Evolutionary conservation across 2,888 invertebrate genomes (phyloP).

Genomic region (Cenopis cana): DNA sequence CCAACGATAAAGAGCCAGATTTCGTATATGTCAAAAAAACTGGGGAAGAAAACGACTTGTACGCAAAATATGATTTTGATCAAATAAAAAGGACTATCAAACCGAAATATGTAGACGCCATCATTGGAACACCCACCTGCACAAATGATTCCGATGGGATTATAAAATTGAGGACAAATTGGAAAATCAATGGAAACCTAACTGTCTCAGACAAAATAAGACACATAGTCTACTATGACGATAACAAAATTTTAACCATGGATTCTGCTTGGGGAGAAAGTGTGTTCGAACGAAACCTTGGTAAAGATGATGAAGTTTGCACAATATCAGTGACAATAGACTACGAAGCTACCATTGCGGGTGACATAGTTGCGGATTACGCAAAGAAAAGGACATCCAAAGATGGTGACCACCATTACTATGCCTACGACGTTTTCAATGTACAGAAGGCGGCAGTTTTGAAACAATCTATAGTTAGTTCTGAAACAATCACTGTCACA

Average conservation of each 20-base stretch:
- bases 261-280: neutral
- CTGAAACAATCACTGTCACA: neutral
- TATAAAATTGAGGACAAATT: neutral
- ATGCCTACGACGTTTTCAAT: constrained; percentile 1
- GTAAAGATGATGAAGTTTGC: neutral
- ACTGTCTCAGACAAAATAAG: neutral
- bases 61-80: neutral
- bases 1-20: neutral
- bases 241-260: neutral
- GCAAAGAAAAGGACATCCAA: neutral
- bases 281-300: neutral
- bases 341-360: neutral
- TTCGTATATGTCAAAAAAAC: constrained; percentile 1
- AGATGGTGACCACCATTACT: neutral
- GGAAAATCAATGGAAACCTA: neutral
- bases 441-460: neutral
- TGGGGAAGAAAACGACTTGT: neutral
- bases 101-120: neutral
- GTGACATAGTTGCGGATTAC: constrained; percentile 11
- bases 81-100: neutral
- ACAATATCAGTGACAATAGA: neutral
- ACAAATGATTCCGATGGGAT: neutral
- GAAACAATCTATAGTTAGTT: neutral
- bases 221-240: neutral
- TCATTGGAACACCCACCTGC: neutral